Percentiles rank a stretch among this genome's conserved stretches.
Conservation (phyloP, 2,888 invertebrate species). For the Papilio elwesi region DNA sequence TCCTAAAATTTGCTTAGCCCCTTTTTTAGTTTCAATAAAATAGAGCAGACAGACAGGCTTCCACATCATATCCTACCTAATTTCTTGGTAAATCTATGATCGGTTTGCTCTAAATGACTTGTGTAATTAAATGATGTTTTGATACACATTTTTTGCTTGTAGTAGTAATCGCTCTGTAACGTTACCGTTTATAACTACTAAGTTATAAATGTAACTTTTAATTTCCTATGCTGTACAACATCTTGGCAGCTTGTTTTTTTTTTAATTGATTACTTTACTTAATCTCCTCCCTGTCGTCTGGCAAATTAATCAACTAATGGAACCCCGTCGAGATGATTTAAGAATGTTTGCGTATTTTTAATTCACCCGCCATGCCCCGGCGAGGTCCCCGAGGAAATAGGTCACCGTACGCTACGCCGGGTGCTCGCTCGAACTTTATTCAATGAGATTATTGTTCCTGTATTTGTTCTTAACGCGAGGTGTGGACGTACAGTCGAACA, state of each 20-base stretch:
- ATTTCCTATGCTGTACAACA: background rate
- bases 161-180: too few species aligned
- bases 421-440: conserved; percentile 2
- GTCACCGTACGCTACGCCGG: conserved; percentile 19
- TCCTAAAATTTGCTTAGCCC: too few species aligned
- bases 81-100: too few species aligned
- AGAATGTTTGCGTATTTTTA: conserved; percentile 35
- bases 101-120: too few species aligned
- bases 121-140: too few species aligned
- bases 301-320: conserved; percentile 37
- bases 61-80: too few species aligned
- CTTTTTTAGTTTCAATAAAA: too few species aligned
- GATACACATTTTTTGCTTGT: too few species aligned
- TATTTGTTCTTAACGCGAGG: background rate
- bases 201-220: background rate
- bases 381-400: conserved; percentile 23
- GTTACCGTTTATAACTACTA: background rate
- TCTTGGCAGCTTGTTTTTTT: conserved; percentile 17
- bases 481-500: too few species aligned
- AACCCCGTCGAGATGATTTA: conserved; percentile 33
- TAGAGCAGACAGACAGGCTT: too few species aligned
- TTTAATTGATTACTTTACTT: conserved; percentile 23
- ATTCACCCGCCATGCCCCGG: conserved; percentile 20
- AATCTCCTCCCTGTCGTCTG: conserved; percentile 15
- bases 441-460: conserved; percentile 1